Evolutionary conservation across 2,797 vertebrate species (phyloP).

Genomic region (Manis javanica): DNA sequence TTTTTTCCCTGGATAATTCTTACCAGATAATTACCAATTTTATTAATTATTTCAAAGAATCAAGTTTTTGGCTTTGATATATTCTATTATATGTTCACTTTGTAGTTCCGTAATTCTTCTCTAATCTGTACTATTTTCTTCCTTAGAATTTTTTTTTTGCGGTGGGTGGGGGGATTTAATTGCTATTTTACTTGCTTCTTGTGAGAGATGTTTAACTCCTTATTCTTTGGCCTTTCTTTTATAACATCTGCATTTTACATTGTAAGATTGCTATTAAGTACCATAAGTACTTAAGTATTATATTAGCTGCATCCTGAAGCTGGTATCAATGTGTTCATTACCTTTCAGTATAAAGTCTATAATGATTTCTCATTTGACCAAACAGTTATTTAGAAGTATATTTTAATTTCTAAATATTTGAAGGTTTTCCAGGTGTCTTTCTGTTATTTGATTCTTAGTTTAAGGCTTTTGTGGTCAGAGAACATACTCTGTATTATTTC

Average conservation of each 20-base stretch:
- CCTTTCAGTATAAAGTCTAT: not conserved
- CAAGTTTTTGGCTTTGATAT: slow-evolving; percentile 2
- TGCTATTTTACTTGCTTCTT: not conserved
- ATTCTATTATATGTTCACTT: not conserved
- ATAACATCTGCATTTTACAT: slow-evolving; percentile 25
- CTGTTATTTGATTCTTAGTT: slow-evolving; percentile 7
- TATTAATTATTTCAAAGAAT: not conserved
- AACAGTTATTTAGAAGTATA: not conserved
- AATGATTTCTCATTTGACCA: not conserved
- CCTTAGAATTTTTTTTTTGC: not conserved
- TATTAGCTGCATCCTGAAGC: not conserved
- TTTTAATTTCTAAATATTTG: not conserved
- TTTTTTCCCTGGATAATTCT: not conserved
- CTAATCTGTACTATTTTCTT: not conserved
- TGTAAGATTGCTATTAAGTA: not conserved
- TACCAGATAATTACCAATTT: not conserved
- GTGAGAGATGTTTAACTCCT: not conserved
- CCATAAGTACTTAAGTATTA: not conserved
- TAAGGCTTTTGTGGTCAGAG: not conserved
- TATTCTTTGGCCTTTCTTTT: slow-evolving; percentile 14
- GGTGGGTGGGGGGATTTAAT: not conserved
- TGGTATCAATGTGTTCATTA: not conserved
- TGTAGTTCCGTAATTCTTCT: not conserved
- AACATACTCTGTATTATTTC: not conserved
- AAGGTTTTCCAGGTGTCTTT: not conserved